phyloP scores from a whole-genome alignment of 2,113 vertebrate species.

The Noctilio leporinus region DNA sequence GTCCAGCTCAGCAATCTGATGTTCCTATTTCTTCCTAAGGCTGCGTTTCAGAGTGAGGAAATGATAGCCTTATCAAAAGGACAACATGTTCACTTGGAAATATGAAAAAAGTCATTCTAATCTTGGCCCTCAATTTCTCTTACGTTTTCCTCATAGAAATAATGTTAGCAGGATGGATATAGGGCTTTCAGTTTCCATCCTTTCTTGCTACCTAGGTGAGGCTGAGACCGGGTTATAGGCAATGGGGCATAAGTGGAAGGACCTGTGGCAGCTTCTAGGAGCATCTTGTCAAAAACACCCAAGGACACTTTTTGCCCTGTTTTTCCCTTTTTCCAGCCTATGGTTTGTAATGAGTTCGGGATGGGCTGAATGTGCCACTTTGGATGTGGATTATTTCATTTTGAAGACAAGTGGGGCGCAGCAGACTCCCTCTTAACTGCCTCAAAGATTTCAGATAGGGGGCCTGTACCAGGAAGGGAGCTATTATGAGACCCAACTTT shows the following conservation, averaged over 20 bases:
- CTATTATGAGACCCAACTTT: background rate
- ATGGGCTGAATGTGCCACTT: background rate
- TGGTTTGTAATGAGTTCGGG: background rate
- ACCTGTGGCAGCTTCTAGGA: background rate
- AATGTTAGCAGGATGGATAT: background rate
- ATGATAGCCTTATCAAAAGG: conserved; percentile 28
- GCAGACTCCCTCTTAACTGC: background rate
- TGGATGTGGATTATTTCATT: background rate
- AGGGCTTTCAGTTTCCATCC: background rate
- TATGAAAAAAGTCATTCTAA: background rate
- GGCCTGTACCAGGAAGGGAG: background rate
- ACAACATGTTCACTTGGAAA: background rate
- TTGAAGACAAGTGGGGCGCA: background rate
- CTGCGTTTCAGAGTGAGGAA: conserved; percentile 30
- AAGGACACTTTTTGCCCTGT: background rate
- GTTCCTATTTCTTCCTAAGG: conserved; percentile 27
- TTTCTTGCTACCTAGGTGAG: background rate
- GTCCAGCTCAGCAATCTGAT: conserved; percentile 58
- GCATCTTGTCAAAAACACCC: background rate
- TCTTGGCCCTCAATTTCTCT: background rate
- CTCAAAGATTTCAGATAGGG: background rate
- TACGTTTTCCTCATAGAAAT: background rate
- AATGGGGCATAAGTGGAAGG: background rate
- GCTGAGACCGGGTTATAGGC: background rate
- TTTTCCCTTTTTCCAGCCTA: background rate